Evolutionary conservation across 1,140 invertebrate species (phyloP), one percentile per base, ranked within the genome.

Genomic region (Tetramorium alpestre): DNA sequence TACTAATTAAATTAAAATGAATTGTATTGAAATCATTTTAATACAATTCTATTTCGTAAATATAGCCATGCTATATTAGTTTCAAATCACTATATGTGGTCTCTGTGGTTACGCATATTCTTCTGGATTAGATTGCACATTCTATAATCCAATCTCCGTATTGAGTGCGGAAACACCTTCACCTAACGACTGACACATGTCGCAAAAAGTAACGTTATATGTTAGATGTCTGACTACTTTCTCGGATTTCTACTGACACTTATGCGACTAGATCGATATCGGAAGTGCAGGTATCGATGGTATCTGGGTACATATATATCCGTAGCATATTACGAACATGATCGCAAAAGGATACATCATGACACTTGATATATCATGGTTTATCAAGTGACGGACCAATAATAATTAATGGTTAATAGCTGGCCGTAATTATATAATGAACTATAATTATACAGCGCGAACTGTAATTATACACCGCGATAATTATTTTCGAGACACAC

Each of bases 171-270:
- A 76, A 76, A 64, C 28, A 67, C 80, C 72, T 58, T 85, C 33
- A 85, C 28, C 58, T 65, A 85, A 85, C 51, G 58, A 56, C 10
- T 13, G 22, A 78, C 8, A 41, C 49, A 56, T 65, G 41, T 62
- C 51, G 22, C 51, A 88, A 89, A 88, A 85, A 88, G 73, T 67
- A 54, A 62, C 41, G 80, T 81, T 75, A 47, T 82, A 75, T 22
- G 58, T 67, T 69, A 78, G 70, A 41, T 33, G 41, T 58, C 11
- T 10, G 65, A 82, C 51, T 25, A 58, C 80, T 82, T 82, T 82
- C 67, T 82, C 54, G 41, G 80, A 72, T 82, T 82, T 72, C 80
- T 73, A 60, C 11, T 58, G 54, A 44, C 41, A 51, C 8, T 47
- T 51, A 10, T 16, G 16, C 47, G 47, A 56, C 5, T 25, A 47